These are phyloP conservation scores for Tenthredo livida DNA, from an alignment of 2,888 invertebrate genomes.

Conservation along the genomic window DNA sequence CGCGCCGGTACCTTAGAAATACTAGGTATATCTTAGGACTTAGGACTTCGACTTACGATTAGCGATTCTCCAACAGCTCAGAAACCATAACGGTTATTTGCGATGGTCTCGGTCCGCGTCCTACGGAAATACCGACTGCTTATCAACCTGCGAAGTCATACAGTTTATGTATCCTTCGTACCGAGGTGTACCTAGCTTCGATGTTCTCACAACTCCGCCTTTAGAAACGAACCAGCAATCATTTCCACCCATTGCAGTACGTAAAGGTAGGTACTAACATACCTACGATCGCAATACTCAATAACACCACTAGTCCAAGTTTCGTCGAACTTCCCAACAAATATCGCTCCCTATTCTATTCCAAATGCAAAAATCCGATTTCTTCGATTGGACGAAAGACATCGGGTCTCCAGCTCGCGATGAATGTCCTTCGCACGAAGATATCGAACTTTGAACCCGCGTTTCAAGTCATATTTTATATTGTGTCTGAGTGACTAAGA, in stretches of 20 bases:
- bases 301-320: neutral
- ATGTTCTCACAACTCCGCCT: constrained; percentile 46
- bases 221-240: constrained; percentile 6
- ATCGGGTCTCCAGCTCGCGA: neutral
- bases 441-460: neutral
- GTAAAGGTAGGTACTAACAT: neutral
- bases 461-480: neutral
- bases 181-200: constrained; percentile 28
- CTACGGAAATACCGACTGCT: constrained; percentile 69
- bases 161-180: constrained; percentile 12
- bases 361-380: too few species aligned
- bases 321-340: neutral
- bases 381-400: too few species aligned
- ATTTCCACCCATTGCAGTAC: neutral
- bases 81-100: constrained; percentile 67
- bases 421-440: neutral
- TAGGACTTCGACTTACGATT: neutral
- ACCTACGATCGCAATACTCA: neutral
- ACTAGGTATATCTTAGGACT: neutral
- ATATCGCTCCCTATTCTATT: too few species aligned
- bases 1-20: constrained; percentile 48
- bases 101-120: constrained; percentile 67
- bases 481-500: neutral
- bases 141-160: constrained; percentile 66
- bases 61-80: constrained; percentile 42